phyloP scores from a whole-genome alignment of 2,888 invertebrate genomes.

The Megastigmus dorsalis region DNA sequence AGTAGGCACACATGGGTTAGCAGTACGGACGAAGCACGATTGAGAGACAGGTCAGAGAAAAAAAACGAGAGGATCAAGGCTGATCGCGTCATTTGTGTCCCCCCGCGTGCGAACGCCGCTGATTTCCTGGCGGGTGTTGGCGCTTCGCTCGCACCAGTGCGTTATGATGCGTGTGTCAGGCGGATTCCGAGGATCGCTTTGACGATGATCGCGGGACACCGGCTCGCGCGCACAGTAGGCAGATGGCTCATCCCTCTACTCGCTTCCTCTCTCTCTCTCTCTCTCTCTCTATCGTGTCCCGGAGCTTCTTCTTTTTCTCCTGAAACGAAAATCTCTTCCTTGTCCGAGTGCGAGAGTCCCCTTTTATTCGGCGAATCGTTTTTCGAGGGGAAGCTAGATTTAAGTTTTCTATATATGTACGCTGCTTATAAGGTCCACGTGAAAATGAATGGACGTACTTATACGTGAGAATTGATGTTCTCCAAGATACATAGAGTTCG shows the following conservation, averaged over 20 bases:
- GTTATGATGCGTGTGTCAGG: background rate
- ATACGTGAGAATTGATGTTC: too few species aligned
- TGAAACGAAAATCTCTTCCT: too few species aligned
- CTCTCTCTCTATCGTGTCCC: too few species aligned
- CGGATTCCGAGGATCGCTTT: slow-evolving; percentile 40
- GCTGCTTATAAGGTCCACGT: too few species aligned
- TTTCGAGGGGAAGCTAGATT: too few species aligned
- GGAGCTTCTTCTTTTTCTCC: background rate
- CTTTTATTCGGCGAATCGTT: too few species aligned
- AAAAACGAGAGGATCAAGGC: background rate
- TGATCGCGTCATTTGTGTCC: slow-evolving; percentile 17
- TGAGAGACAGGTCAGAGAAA: background rate
- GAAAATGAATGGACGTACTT: too few species aligned
- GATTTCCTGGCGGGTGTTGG: slow-evolving; percentile 12
- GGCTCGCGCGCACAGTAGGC: slow-evolving; percentile 46
- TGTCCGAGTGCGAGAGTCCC: too few species aligned
- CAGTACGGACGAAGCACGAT: too few species aligned
- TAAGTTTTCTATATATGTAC: too few species aligned
- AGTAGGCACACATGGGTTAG: too few species aligned
- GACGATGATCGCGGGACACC: slow-evolving; percentile 35
- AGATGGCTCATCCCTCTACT: slow-evolving; percentile 28
- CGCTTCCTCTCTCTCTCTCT: slow-evolving; percentile 8
- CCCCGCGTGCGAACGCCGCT: slow-evolving; percentile 7
- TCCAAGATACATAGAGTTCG: too few species aligned
- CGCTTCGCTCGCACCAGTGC: background rate